Percentiles rank a stretch among this genome's conserved stretches.
Conservation (phyloP, 2,113 vertebrate species). For the Oncorhynchus gorbuscha region DNA sequence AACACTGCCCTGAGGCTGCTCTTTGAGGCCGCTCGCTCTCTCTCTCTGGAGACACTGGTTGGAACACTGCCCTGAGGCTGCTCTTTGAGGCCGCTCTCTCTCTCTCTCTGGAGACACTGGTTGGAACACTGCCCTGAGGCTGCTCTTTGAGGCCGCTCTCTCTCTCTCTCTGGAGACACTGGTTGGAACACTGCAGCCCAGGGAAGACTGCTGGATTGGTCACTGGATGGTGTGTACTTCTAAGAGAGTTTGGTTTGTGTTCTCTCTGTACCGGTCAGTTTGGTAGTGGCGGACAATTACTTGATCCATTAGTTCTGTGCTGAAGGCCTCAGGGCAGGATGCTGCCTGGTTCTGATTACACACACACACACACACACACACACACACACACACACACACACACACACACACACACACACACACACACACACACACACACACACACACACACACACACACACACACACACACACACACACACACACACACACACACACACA, state of each 20-base stretch:
- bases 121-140: slow-evolving; percentile 67
- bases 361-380: neutral
- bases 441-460: too few relatives aligned
- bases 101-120: slow-evolving; percentile 52
- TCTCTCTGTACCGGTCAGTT: neutral
- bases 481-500: neutral
- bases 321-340: too few relatives aligned
- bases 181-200: neutral
- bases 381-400: too few relatives aligned
- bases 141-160: slow-evolving; percentile 19
- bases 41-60: slow-evolving; percentile 53
- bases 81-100: slow-evolving; percentile 19
- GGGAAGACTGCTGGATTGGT: neutral
- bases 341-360: neutral
- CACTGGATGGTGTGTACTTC: slow-evolving; percentile 20
- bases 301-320: neutral
- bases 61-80: slow-evolving; percentile 67
- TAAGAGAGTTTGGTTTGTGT: slow-evolving; percentile 4
- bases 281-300: neutral
- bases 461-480: neutral
- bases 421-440: neutral
- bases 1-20: slow-evolving; percentile 67
- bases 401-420: too few relatives aligned
- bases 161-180: slow-evolving; percentile 54
- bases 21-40: neutral